Conservation (phyloP, 2,888 invertebrate genomes). For the Pristionchus exspectatus region DNA sequence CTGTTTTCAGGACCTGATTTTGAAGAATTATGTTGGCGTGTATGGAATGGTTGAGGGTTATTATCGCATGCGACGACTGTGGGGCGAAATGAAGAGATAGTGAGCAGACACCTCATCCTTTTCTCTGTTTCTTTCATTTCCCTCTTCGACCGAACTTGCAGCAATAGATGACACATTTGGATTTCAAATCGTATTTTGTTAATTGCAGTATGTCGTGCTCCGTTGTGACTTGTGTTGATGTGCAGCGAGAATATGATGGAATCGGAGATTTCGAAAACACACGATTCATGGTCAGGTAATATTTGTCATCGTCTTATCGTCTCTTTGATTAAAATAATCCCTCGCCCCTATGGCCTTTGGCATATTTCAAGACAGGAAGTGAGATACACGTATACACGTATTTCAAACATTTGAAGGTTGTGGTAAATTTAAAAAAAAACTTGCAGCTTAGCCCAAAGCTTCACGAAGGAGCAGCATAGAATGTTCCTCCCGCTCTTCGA, state of each 20-base stretch:
- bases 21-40: not conserved
- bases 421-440: no score
- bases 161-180: not conserved
- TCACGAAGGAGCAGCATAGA: not conserved
- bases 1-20: not conserved
- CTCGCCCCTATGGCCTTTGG: no score
- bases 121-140: no score
- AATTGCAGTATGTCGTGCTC: not conserved
- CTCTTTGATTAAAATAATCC: no score
- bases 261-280: not conserved
- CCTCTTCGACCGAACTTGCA: no score
- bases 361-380: no score
- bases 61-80: not conserved
- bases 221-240: not conserved
- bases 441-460: not conserved
- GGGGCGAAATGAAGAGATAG: not conserved
- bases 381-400: no score
- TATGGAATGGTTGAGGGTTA: not conserved
- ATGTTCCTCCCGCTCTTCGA: not conserved
- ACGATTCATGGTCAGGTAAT: not conserved
- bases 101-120: not conserved
- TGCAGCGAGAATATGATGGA: not conserved
- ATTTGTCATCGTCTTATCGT: no score
- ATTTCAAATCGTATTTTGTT: not conserved
- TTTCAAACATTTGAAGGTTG: no score